These are phyloP conservation scores for Perizoma flavofasciatum DNA, from an alignment of 2,888 invertebrate genomes.

Conservation along the genomic window DNA sequence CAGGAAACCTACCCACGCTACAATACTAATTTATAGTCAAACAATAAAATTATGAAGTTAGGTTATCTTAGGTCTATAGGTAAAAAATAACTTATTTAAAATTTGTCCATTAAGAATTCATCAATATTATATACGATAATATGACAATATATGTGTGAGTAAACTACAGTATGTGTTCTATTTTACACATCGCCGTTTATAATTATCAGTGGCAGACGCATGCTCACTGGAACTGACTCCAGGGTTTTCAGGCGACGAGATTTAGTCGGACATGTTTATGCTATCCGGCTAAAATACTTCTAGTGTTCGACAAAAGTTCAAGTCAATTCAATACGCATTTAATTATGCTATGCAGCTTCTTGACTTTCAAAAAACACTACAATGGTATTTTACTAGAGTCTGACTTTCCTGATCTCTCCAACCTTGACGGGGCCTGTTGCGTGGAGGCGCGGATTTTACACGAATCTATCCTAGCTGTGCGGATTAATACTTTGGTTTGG, in stretches of 20 bases:
- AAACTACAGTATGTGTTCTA: no score
- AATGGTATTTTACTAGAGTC: background rate
- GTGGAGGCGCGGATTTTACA: conserved; percentile 37
- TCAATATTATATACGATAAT: no score
- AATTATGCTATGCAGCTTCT: no score
- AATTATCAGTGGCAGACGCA: conserved; percentile 35
- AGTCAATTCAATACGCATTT: background rate
- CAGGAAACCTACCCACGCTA: no score
- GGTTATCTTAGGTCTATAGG: no score
- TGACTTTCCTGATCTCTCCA: conserved; percentile 8
- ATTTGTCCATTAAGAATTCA: no score
- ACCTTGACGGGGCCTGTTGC: conserved; percentile 35
- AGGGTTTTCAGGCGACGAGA: conserved; percentile 11
- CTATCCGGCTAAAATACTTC: background rate
- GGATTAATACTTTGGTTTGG: conserved; percentile 53
- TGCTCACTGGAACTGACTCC: conserved; percentile 14
- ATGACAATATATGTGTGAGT: no score
- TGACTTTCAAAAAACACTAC: background rate
- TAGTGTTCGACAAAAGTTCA: conserved; percentile 1
- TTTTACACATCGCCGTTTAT: conserved; percentile 36
- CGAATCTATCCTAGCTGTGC: conserved; percentile 40
- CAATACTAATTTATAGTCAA: no score
- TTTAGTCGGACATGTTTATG: background rate
- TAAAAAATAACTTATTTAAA: no score
- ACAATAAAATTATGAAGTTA: no score